Percentiles rank a stretch among this genome's conserved stretches.
phyloP scores from a whole-genome alignment of 2,113 vertebrate species.

The Jaculus jaculus region DNA sequence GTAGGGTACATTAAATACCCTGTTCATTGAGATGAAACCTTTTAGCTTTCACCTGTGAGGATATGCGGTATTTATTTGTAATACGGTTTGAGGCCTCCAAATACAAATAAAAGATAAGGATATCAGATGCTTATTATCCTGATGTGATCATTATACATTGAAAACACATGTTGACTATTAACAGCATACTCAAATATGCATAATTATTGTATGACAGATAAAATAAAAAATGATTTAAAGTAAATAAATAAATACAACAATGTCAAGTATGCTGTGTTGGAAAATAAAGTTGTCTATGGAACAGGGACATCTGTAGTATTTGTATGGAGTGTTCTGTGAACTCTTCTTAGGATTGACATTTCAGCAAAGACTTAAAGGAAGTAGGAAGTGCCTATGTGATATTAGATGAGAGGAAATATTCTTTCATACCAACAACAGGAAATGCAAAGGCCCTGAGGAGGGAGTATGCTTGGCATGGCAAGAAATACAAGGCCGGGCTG shows the following conservation, averaged over 20 bases:
- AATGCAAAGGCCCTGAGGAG: background rate
- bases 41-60: too few species aligned
- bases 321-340: background rate
- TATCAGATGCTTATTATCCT: background rate
- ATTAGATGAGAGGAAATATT: background rate
- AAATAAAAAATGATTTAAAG: too few species aligned
- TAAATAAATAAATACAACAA: background rate
- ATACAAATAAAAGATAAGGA: background rate
- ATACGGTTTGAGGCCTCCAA: background rate
- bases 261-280: background rate
- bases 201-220: too few species aligned
- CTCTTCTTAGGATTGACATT: background rate
- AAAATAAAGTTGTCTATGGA: constrained; percentile 5
- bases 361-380: background rate
- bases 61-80: too few species aligned
- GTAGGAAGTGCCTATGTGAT: background rate
- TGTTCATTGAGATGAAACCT: too few species aligned
- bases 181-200: too few species aligned
- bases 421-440: background rate
- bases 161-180: background rate
- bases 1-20: too few species aligned
- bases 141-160: too few species aligned
- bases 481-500: background rate
- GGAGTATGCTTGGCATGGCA: background rate
- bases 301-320: background rate